These are phyloP conservation scores for Phycodurus eques DNA, from an alignment of 2,113 vertebrate genomes.

Conservation along the genomic window DNA sequence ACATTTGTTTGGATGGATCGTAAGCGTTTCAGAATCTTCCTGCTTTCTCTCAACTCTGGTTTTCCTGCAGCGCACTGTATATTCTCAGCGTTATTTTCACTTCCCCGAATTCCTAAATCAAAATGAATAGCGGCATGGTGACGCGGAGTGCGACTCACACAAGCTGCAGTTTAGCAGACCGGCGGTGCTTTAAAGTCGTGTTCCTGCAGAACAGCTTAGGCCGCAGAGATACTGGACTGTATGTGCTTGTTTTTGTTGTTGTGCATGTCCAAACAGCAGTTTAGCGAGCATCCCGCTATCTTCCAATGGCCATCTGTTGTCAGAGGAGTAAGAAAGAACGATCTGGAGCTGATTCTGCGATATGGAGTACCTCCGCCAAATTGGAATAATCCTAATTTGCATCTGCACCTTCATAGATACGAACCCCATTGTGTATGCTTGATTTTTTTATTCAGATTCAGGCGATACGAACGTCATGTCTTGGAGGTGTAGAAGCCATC, in stretches of 20 bases:
- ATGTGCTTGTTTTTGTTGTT: conserved; percentile 23
- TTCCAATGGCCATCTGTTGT: conserved; percentile 62
- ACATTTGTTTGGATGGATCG: not conserved
- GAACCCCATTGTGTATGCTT: too few relatives aligned
- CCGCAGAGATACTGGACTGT: not conserved
- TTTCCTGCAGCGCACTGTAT: not conserved
- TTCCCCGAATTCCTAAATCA: not conserved
- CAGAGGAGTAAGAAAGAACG: conserved; percentile 9
- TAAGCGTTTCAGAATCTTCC: not conserved
- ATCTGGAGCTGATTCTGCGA: conserved; percentile 12
- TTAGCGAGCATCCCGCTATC: conserved; percentile 57
- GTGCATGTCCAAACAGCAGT: conserved; percentile 52
- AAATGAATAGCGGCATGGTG: not conserved
- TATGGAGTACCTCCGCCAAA: not conserved
- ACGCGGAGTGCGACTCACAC: not conserved
- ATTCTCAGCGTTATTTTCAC: not conserved
- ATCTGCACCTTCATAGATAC: not conserved
- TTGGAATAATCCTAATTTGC: not conserved
- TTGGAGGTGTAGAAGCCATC: too few relatives aligned
- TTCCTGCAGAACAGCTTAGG: conserved; percentile 39
- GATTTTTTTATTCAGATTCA: too few relatives aligned
- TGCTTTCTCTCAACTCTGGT: not conserved
- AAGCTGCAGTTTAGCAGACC: not conserved
- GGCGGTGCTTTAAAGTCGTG: conserved; percentile 14
- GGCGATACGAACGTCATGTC: too few relatives aligned